Conservation (phyloP, 2,113 vertebrate species). For the Aleadryas rufinucha region DNA sequence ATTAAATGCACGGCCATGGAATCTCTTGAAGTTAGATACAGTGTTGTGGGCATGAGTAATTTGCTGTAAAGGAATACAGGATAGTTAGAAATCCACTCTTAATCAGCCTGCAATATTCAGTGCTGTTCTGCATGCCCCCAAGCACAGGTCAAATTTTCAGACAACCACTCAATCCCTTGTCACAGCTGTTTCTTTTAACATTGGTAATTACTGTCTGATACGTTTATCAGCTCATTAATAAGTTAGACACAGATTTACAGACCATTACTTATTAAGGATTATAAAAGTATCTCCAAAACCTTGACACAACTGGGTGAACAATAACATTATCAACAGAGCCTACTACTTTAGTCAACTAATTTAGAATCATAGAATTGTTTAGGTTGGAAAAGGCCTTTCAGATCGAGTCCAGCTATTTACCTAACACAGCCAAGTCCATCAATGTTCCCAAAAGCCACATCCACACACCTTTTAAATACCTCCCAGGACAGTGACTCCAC, state of each 20-base stretch:
- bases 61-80: slow-evolving; percentile 66
- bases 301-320: not conserved
- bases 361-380: not conserved
- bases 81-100: not conserved
- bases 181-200: not conserved
- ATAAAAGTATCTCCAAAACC: not conserved
- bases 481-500: not conserved
- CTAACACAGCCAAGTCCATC: not conserved
- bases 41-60: slow-evolving; percentile 82
- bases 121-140: not conserved
- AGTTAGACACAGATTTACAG: not conserved
- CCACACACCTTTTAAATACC: not conserved
- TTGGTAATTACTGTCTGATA: not conserved
- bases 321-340: not conserved
- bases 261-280: not conserved
- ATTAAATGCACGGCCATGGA: slow-evolving; percentile 75
- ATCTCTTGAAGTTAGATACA: slow-evolving; percentile 80
- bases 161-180: not conserved
- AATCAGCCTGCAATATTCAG: not conserved
- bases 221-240: not conserved
- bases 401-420: not conserved
- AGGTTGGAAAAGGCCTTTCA: not conserved
- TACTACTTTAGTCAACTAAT: not conserved
- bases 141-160: not conserved
- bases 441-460: not conserved